Conservation (phyloP, 2,888 invertebrate genomes). For the Brachyopa scutellaris region DNA sequence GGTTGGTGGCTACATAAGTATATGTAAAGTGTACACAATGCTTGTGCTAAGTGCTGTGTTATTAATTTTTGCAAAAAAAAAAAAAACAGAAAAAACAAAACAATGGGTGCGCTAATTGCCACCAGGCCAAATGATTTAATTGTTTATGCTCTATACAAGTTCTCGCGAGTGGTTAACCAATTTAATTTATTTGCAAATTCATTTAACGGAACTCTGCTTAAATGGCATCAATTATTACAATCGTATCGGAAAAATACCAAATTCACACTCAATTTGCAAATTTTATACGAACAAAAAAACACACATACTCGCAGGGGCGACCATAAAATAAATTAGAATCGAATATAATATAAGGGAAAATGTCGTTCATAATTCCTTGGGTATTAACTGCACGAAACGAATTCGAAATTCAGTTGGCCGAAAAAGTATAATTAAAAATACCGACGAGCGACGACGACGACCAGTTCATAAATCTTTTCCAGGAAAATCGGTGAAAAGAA, state of each 20-base stretch:
- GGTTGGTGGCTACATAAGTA: slow-evolving; percentile 8
- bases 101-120: slow-evolving; percentile 58
- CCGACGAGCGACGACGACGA: slow-evolving; percentile 27
- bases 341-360: slow-evolving; percentile 52
- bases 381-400: slow-evolving; percentile 63
- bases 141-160: slow-evolving; percentile 36
- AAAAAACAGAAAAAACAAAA: no score
- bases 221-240: slow-evolving; percentile 62
- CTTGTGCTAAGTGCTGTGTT: slow-evolving; percentile 34
- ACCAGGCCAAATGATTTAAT: slow-evolving; percentile 56
- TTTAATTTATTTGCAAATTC: slow-evolving; percentile 69
- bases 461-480: slow-evolving; percentile 66
- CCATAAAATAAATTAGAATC: slow-evolving; percentile 65
- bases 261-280: slow-evolving; percentile 65
- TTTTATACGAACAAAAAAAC: slow-evolving; percentile 24
- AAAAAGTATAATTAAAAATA: slow-evolving; percentile 65
- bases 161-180: slow-evolving; percentile 54
- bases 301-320: not conserved
- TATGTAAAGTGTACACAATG: not conserved
- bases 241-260: slow-evolving; percentile 22
- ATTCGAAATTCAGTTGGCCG: slow-evolving; percentile 42
- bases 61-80: slow-evolving; percentile 39
- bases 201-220: slow-evolving; percentile 54
- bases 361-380: slow-evolving; percentile 48
- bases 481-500: slow-evolving; percentile 45